Conservation (phyloP, 2,888 invertebrate genomes). For the Acrobasis repandana region DNA sequence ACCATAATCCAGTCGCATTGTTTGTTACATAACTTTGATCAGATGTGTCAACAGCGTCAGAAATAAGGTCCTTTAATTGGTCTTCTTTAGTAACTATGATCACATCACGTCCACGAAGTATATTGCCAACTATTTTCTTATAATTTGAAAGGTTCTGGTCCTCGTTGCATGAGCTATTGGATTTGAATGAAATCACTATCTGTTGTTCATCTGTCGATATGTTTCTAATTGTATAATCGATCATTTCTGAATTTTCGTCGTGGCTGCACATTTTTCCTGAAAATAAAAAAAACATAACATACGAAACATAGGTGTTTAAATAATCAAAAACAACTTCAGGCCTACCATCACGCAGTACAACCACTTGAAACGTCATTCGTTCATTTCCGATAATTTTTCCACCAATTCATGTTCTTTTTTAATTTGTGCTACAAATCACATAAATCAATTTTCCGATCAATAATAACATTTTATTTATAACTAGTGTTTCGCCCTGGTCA, state of each 20-base stretch:
- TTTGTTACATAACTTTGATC: slow-evolving; percentile 5
- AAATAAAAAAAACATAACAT: slow-evolving; percentile 1
- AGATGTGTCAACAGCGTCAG: slow-evolving; percentile 9
- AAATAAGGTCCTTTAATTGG: slow-evolving; percentile 3
- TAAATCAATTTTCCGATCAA: too few relatives aligned
- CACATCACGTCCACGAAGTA: slow-evolving; percentile 10
- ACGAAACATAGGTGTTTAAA: neutral
- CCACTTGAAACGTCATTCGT: too few relatives aligned
- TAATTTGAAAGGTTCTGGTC: slow-evolving; percentile 5
- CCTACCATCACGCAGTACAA: neutral
- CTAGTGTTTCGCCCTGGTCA: too few relatives aligned
- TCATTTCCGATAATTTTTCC: too few relatives aligned
- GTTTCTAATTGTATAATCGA: slow-evolving; percentile 9
- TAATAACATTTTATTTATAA: too few relatives aligned
- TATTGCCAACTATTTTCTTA: slow-evolving; percentile 6
- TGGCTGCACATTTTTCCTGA: slow-evolving; percentile 7
- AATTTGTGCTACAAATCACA: too few relatives aligned
- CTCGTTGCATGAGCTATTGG: slow-evolving; percentile 6
- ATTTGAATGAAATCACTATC: slow-evolving; percentile 7
- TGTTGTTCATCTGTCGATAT: slow-evolving; percentile 7
- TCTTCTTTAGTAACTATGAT: slow-evolving; percentile 9
- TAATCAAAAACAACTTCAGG: neutral
- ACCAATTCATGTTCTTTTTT: too few relatives aligned
- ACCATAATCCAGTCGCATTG: slow-evolving; percentile 1
- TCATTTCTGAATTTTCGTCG: slow-evolving; percentile 5